Percentiles rank a stretch among this genome's conserved stretches.
These are phyloP conservation scores for Sclerodermus sp. DNA, from an alignment of 2,888 invertebrate genomes.

Conservation along the genomic window DNA sequence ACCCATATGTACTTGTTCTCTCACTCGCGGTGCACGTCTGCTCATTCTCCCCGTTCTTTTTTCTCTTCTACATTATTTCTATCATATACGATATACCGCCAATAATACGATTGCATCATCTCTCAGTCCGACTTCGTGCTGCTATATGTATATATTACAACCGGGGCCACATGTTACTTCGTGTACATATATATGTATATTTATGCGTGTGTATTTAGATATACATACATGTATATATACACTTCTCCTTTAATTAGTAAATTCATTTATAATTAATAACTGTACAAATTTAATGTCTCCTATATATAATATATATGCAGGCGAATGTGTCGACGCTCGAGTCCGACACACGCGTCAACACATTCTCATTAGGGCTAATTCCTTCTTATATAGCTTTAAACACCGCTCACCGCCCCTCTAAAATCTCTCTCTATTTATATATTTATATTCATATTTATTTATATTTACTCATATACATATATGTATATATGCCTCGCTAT, in stretches of 20 bases:
- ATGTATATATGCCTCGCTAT: conserved; percentile 21
- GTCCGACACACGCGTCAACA: conserved; percentile 41
- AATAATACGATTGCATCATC: conserved; percentile 26
- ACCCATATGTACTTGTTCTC: not conserved
- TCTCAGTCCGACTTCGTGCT: conserved; percentile 30
- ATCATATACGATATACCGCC: conserved; percentile 13
- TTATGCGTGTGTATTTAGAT: conserved; percentile 25
- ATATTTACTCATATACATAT: conserved; percentile 26
- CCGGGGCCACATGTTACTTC: conserved; percentile 34
- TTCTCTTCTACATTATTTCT: conserved; percentile 7
- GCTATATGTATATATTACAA: conserved; percentile 38
- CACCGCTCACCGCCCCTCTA: conserved; percentile 12
- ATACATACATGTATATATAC: conserved; percentile 44
- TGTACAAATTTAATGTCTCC: conserved; percentile 58
- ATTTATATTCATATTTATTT: conserved; percentile 34
- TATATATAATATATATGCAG: conserved; percentile 46
- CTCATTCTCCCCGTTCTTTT: conserved; percentile 10
- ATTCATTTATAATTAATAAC: conserved; percentile 57
- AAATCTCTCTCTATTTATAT: conserved; percentile 22
- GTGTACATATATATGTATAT: conserved; percentile 11
- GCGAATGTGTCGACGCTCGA: conserved; percentile 51
- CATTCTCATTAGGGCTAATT: conserved; percentile 24
- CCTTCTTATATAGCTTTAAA: conserved; percentile 2
- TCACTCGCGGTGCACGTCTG: conserved; percentile 2
- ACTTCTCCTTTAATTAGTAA: conserved; percentile 52